Conservation (phyloP, 1,140 invertebrate genomes). For the Bacillus rossius region DNA sequence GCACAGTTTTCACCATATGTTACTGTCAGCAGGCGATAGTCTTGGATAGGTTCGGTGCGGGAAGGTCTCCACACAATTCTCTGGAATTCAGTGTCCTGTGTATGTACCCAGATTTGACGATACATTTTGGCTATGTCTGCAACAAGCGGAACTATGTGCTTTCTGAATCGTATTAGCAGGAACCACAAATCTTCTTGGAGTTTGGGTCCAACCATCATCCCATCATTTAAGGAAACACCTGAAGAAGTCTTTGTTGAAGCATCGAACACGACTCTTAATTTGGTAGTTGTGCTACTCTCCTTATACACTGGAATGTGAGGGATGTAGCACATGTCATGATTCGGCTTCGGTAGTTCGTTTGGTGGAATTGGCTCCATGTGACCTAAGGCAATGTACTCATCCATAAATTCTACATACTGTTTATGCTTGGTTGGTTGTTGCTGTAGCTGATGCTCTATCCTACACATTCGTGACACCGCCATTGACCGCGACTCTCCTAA, state of each 20-base stretch:
- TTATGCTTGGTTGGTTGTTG: too few relatives aligned
- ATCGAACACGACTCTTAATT: slow-evolving; percentile 24
- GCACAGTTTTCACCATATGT: slow-evolving; percentile 35
- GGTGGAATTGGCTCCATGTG: too few relatives aligned
- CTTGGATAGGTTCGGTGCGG: slow-evolving; percentile 16
- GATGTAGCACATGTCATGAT: slow-evolving; percentile 1
- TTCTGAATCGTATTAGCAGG: slow-evolving; percentile 12
- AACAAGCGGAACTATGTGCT: slow-evolving; percentile 11
- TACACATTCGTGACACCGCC: too few relatives aligned
- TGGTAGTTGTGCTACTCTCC: slow-evolving; percentile 13
- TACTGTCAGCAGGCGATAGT: slow-evolving; percentile 30
- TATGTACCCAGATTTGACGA: not conserved
- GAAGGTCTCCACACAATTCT: slow-evolving; percentile 25
- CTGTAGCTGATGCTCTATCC: too few relatives aligned
- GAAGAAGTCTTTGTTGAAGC: slow-evolving; percentile 13
- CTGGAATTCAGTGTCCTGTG: not conserved
- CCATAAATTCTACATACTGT: too few relatives aligned
- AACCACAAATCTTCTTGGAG: slow-evolving; percentile 12
- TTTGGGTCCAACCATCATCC: slow-evolving; percentile 14
- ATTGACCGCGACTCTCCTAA: too few relatives aligned
- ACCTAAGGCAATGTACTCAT: too few relatives aligned
- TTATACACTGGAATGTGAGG: slow-evolving; percentile 23
- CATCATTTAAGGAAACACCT: slow-evolving; percentile 20
- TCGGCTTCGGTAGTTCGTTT: too few relatives aligned
- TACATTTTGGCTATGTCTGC: slow-evolving; percentile 26